Evolutionary conservation across 2,797 vertebrate species (phyloP).

Genomic region (Tadarida brasiliensis): DNA sequence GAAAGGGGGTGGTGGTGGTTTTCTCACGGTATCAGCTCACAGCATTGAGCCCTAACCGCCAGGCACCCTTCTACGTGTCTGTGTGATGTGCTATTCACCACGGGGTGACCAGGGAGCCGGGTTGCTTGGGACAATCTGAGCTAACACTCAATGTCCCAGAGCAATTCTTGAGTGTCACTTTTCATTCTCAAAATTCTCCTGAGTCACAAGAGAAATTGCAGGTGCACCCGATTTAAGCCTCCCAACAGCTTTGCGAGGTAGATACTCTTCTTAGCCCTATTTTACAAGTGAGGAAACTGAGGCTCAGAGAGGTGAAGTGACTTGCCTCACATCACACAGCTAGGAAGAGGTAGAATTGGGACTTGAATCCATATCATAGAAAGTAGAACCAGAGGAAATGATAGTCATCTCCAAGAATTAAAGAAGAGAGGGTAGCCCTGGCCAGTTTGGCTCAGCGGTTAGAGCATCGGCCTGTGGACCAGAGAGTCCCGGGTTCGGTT

Average conservation of each 20-base stretch:
- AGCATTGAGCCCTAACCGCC: not conserved
- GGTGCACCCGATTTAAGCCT: not conserved
- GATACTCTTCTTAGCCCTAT: not conserved
- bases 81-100: accelerated
- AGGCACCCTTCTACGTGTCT: not conserved
- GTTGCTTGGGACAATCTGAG: too few relatives aligned
- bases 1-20: accelerated
- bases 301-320: not conserved
- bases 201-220: not conserved
- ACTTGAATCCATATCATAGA: not conserved
- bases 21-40: too few relatives aligned
- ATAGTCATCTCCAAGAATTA: not conserved
- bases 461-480: too few relatives aligned
- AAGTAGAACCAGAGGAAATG: not conserved
- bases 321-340: not conserved
- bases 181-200: not conserved
- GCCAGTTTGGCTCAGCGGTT: too few relatives aligned
- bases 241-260: not conserved
- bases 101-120: not conserved
- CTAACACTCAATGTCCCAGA: accelerated
- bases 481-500: too few relatives aligned
- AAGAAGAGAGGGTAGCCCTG: not conserved
- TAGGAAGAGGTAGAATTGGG: not conserved
- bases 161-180: not conserved
- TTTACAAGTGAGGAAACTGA: not conserved